A percentile compares a stretch with the other conserved stretches of the same genome.
phyloP scores from a whole-genome alignment of 2,888 invertebrate genomes.

The Apamea crenata region DNA sequence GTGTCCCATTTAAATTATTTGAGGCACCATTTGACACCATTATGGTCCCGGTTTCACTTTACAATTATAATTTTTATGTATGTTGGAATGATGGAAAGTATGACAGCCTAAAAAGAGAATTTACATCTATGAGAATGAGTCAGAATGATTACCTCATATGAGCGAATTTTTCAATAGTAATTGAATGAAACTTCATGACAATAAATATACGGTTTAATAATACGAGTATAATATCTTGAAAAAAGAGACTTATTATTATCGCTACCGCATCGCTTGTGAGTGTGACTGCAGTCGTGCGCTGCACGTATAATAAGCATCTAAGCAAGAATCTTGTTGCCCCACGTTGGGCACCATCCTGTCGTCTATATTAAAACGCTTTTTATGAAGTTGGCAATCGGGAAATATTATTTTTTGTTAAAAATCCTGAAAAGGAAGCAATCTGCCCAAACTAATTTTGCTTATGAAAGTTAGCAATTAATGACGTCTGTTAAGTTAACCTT shows the following conservation, averaged over 20 bases:
- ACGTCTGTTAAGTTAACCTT: constrained; percentile 39
- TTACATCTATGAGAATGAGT: neutral
- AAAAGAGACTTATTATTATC: constrained; percentile 19
- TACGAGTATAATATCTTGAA: neutral
- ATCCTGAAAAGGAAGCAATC: constrained; percentile 8
- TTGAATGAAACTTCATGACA: neutral
- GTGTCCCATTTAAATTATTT: constrained; percentile 62
- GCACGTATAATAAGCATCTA: constrained; percentile 73
- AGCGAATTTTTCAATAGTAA: neutral
- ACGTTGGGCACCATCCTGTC: constrained; percentile 79
- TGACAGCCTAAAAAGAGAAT: neutral
- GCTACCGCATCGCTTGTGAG: constrained; percentile 62
- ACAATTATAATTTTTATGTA: constrained; percentile 30
- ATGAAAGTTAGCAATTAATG: constrained; percentile 34
- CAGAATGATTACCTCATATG: neutral
- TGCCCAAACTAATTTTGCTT: constrained; percentile 11
- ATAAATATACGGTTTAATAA: neutral
- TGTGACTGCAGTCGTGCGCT: constrained; percentile 57
- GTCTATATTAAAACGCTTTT: constrained; percentile 68
- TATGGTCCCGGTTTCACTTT: constrained; percentile 54
- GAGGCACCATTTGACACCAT: constrained; percentile 58
- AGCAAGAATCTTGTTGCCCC: constrained; percentile 74
- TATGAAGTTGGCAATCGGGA: constrained; percentile 48
- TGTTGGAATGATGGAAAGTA: neutral
- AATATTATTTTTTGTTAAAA: constrained; percentile 13